These are phyloP conservation scores for Melanotaenia boesemani DNA, from an alignment of 2,797 vertebrate species.

Conservation along the genomic window DNA sequence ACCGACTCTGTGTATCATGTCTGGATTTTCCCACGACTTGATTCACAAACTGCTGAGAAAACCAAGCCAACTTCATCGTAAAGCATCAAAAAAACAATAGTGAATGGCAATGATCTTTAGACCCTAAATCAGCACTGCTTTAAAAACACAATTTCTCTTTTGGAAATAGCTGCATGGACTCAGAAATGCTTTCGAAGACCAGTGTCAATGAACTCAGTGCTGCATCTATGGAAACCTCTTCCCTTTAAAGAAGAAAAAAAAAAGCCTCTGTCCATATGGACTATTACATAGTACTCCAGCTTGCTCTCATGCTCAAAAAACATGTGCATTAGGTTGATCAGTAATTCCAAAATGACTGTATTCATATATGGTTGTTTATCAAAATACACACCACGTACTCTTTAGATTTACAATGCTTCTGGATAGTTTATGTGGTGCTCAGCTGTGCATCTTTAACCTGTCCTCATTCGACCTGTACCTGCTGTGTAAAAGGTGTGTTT, in stretches of 20 bases:
- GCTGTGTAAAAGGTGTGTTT: neutral
- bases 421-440: neutral
- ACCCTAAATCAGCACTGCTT: neutral
- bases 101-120: neutral
- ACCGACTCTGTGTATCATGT: neutral
- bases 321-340: no score
- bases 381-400: no score
- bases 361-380: no score
- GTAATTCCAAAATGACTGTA: no score
- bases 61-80: neutral
- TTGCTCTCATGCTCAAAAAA: no score
- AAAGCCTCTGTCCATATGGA: neutral
- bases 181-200: neutral
- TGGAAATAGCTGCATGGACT: neutral
- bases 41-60: constrained; percentile 39
- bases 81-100: constrained; percentile 3
- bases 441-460: neutral
- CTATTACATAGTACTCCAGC: no score
- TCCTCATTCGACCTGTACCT: neutral
- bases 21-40: constrained; percentile 23
- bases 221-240: neutral
- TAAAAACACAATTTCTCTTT: neutral
- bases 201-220: neutral
- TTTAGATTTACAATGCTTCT: neutral
- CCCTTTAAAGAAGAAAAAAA: neutral